Percentiles rank a stretch among this genome's conserved stretches.
phyloP scores from a whole-genome alignment of 2,113 vertebrate species.

The Platycercus adscitus region DNA sequence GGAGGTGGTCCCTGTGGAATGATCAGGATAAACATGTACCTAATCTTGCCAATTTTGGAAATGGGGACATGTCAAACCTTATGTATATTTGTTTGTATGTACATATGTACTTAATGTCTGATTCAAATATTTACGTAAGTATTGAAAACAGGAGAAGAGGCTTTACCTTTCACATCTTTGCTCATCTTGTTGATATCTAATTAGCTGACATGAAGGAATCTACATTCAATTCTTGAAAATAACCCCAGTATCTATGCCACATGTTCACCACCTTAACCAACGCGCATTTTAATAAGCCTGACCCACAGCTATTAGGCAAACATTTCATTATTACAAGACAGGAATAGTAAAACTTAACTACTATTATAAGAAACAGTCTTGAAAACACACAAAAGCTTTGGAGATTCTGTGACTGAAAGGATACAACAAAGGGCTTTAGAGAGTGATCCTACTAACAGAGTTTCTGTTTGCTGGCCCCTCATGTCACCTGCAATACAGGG shows the following conservation, averaged over 20 bases:
- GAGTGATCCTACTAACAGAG: constrained; percentile 90
- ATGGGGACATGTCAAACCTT: neutral
- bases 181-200: constrained; percentile 89
- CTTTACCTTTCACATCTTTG: constrained; percentile 90
- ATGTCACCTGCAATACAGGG: constrained; percentile 83
- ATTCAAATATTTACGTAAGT: neutral
- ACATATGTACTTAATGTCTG: neutral
- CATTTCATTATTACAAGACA: neutral
- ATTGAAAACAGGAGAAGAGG: neutral
- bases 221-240: neutral
- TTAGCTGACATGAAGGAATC: constrained; percentile 69
- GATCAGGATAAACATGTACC: neutral
- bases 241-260: neutral
- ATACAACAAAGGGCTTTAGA: constrained; percentile 99
- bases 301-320: neutral
- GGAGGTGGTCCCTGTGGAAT: neutral
- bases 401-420: constrained; percentile 68
- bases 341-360: neutral
- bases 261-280: neutral
- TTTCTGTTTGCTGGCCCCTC: constrained; percentile 89
- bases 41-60: neutral
- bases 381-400: neutral
- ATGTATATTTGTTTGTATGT: neutral
- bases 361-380: neutral
- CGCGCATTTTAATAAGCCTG: neutral